Base-by-base conservation (phyloP, 2,113 vertebrate genomes). In the Albula goreensis region DNA sequence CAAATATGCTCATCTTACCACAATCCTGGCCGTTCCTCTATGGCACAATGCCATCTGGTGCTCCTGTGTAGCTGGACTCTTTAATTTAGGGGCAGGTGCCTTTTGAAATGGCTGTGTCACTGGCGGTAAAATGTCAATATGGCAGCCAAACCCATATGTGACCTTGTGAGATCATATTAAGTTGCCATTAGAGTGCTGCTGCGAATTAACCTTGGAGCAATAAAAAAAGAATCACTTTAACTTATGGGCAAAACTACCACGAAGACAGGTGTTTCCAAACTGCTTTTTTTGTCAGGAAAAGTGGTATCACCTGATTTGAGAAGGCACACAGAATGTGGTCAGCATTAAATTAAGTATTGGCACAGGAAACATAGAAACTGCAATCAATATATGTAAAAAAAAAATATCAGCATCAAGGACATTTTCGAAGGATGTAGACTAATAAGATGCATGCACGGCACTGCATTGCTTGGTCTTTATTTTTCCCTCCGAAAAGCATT, bases 111-210 rank as follows among this genome's bases (percentile, higher is more conserved):
- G 5, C n/a, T 74, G 70, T 22, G 70, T 31, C 70, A 74, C 70
- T 31, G 22, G 70, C 70, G 5, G 22, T n/a, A 74, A 66, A 66
- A 66, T 66, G 70, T 31, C 70, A 74, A 10, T n/a, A 31, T 74
- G 70, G 70, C 70, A 31, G 70, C 70, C 70, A 74, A 74, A 74
- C n/a, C 70, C 60, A 66, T 74, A 31, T 74, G 70, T 74, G 70
- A 74, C 70, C 70, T 10, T 25, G 10, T 74, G 70, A 74, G 70
- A n/a, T 74, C 70, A 74, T 10, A 74, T 74, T 74, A 74, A 74
- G 60, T 66, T 66, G 60, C 60, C 3, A 66, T 22, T 66, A 19
- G 60, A 66, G 22, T 4, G 60, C 19, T 19, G 60, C 60, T 8
- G 17, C 22, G 60, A 66, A 66, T 66, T 66, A 19, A 66, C 60